Conservation (phyloP, 2,113 vertebrate genomes). For the Hoplias malabaricus region DNA sequence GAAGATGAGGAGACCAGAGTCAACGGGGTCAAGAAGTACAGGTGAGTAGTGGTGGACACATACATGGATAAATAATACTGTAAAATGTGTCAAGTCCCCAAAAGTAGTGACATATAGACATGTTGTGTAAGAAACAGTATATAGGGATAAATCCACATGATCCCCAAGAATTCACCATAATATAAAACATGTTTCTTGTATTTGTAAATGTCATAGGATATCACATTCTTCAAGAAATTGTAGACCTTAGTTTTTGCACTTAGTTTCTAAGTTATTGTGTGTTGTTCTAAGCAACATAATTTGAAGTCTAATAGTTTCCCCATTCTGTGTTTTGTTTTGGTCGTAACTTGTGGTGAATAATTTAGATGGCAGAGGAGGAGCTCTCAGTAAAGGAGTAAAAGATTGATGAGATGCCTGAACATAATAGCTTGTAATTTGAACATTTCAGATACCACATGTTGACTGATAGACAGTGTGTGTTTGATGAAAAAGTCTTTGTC, state of each 20-base stretch:
- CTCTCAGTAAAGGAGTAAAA: slow-evolving; percentile 65
- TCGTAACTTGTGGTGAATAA: slow-evolving; percentile 66
- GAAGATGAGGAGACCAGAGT: slow-evolving; percentile 64
- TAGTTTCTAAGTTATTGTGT: background rate
- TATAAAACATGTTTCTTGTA: background rate
- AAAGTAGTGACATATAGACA: background rate
- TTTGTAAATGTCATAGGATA: background rate
- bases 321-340: slow-evolving; percentile 46
- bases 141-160: background rate
- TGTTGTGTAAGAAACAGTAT: background rate
- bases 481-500: background rate
- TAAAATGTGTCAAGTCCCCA: background rate
- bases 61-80: background rate
- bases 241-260: background rate
- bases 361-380: slow-evolving; percentile 62
- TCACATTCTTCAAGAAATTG: background rate
- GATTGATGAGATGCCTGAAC: slow-evolving; percentile 68
- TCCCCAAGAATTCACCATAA: background rate
- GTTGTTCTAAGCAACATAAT: background rate
- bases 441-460: slow-evolving; percentile 49
- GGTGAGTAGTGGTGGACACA: slow-evolving; percentile 71
- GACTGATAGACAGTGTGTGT: slow-evolving; percentile 32
- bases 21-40: slow-evolving; percentile 88
- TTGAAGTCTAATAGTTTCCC: background rate
- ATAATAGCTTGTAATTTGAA: slow-evolving; percentile 62